Evolutionary conservation across 2,888 invertebrate species (phyloP).

Genomic region (Harpagoxenus sublaevis): DNA sequence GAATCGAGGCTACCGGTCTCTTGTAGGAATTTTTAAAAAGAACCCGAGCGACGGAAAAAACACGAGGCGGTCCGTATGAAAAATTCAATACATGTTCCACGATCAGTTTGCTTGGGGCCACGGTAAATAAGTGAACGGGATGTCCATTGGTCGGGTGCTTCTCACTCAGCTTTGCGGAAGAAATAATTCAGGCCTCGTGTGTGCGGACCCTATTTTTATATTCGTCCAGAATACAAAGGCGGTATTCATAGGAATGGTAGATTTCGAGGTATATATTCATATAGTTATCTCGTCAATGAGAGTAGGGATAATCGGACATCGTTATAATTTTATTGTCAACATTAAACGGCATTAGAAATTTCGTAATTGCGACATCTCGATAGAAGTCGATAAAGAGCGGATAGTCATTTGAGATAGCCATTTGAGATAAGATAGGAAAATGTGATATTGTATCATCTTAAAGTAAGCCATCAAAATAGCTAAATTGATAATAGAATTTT

Average conservation of each 20-base stretch:
- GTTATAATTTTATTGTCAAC: neutral
- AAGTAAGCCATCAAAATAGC: neutral
- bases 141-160: conserved; percentile 65
- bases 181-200: conserved; percentile 68
- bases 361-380: neutral
- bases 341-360: neutral
- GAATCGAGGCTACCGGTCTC: conserved; percentile 61
- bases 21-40: conserved; percentile 62
- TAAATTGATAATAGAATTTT: conserved; percentile 14
- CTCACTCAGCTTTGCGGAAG: conserved; percentile 54
- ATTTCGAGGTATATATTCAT: conserved; percentile 56
- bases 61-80: conserved; percentile 62
- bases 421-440: neutral
- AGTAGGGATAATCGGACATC: neutral
- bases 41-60: conserved; percentile 32
- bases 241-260: conserved; percentile 55
- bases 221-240: conserved; percentile 54
- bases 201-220: conserved; percentile 66
- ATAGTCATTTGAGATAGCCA: neutral
- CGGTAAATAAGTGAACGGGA: conserved; percentile 72
- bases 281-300: conserved; percentile 58
- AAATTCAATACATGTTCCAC: conserved; percentile 71
- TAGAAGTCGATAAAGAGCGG: neutral
- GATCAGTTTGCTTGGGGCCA: conserved; percentile 70
- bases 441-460: neutral